These are phyloP conservation scores for Cyprinus carpio DNA, from an alignment of 2,113 vertebrate species.

Conservation along the genomic window DNA sequence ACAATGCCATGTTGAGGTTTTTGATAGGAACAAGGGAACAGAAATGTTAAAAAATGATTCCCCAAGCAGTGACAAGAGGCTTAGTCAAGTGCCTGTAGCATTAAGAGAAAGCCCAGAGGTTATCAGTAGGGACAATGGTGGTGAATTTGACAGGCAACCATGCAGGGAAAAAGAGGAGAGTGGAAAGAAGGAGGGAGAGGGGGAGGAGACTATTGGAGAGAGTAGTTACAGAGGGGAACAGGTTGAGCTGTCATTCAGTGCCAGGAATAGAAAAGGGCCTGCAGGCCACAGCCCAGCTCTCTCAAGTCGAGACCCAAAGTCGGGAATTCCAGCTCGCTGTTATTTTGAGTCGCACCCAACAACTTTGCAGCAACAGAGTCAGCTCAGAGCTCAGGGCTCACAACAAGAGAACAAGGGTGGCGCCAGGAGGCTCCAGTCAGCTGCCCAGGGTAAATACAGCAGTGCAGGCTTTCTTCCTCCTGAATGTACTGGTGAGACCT, in stretches of 20 bases:
- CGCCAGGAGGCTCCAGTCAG: constrained; percentile 63
- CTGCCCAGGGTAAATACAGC: constrained; percentile 61
- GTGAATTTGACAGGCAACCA: constrained; percentile 58
- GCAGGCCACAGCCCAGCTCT: constrained; percentile 73
- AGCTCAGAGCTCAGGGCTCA: constrained; percentile 61
- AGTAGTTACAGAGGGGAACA: constrained; percentile 80
- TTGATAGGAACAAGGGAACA: constrained; percentile 46
- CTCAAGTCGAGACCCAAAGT: constrained; percentile 72
- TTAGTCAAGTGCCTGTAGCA: constrained; percentile 48
- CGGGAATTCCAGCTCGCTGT: constrained; percentile 72
- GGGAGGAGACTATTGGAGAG: constrained; percentile 68
- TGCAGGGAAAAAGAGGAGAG: constrained; percentile 60
- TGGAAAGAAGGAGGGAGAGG: constrained; percentile 64
- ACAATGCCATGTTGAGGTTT: constrained; percentile 26
- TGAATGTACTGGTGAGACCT: constrained; percentile 69
- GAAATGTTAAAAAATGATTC: constrained; percentile 39
- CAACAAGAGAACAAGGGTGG: constrained; percentile 68
- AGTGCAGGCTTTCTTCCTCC: constrained; percentile 52
- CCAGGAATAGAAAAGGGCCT: constrained; percentile 85
- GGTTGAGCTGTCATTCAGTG: constrained; percentile 86
- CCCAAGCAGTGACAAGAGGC: constrained; percentile 61
- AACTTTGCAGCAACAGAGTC: constrained; percentile 72
- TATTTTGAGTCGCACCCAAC: constrained; percentile 72
- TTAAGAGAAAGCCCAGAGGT: constrained; percentile 69
- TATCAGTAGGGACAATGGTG: constrained; percentile 61